Evolutionary conservation across 2,113 vertebrate genomes (phyloP).

Genomic region (Acrocephalus arundinaceus): DNA sequence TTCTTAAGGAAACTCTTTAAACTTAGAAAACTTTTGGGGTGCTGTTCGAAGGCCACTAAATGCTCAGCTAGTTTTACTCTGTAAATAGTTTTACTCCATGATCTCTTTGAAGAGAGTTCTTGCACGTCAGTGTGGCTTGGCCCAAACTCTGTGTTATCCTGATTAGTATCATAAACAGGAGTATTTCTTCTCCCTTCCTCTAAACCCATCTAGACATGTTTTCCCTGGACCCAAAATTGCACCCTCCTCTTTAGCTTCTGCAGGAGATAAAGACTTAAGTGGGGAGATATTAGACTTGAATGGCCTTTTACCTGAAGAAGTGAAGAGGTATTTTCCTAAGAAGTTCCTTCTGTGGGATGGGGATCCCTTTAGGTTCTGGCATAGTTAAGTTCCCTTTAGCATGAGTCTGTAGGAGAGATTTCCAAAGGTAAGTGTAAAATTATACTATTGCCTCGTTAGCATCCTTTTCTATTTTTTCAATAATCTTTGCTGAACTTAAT

Average conservation of each 20-base stretch:
- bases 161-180: background rate
- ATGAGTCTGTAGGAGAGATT: background rate
- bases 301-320: background rate
- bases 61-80: background rate
- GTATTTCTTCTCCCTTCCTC: background rate
- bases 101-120: background rate
- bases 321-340: background rate
- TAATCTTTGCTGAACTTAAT: conserved; percentile 19
- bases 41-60: background rate
- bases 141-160: background rate
- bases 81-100: too few relatives aligned
- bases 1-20: background rate
- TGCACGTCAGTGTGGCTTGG: background rate
- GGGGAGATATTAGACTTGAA: background rate
- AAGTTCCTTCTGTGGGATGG: background rate
- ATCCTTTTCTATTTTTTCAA: background rate
- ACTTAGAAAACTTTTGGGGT: background rate
- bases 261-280: background rate
- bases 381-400: background rate
- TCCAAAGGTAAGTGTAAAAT: background rate
- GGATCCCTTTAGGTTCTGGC: background rate
- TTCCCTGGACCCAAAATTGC: background rate
- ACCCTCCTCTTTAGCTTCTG: background rate
- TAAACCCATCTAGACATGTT: background rate
- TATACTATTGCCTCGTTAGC: background rate